Conservation (phyloP, 2,113 vertebrate genomes). For the Ailuropoda melanoleuca region DNA sequence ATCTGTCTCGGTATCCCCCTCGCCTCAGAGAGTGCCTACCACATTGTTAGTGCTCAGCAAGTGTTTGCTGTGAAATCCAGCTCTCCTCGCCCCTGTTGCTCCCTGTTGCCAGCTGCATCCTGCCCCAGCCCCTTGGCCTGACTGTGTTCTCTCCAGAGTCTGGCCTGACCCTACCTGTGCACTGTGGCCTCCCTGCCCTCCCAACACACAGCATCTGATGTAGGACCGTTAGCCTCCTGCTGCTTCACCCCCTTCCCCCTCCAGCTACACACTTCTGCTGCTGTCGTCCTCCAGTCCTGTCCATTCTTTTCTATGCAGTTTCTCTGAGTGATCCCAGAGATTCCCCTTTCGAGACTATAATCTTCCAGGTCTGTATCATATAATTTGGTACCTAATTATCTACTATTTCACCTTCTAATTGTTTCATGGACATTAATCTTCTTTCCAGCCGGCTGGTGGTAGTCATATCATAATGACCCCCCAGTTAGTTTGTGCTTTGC, state of each 20-base stretch:
- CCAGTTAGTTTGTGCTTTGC: conserved; percentile 13
- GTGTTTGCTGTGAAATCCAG: conserved; percentile 30
- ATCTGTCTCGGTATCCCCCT: not conserved
- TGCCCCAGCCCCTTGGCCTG: not conserved
- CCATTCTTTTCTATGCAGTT: not conserved
- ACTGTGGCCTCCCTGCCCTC: not conserved
- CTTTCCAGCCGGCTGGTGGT: not conserved
- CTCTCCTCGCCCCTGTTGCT: not conserved
- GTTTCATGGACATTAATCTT: conserved; percentile 28
- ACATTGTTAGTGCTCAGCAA: not conserved
- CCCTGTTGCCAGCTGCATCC: not conserved
- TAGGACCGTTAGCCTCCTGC: not conserved
- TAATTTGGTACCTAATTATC: conserved; percentile 25
- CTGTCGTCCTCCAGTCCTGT: not conserved
- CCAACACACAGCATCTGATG: not conserved
- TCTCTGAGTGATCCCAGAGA: conserved; percentile 1
- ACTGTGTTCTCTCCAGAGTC: not conserved
- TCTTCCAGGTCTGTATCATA: conserved; percentile 36
- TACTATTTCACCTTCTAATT: conserved; percentile 53
- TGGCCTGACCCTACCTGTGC: not conserved
- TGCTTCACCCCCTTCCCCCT: not conserved
- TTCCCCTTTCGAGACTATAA: conserved; percentile 13
- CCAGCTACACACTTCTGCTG: not conserved
- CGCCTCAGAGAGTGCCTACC: not conserved
- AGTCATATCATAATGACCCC: not conserved